These are phyloP conservation scores for Conomelus anceps DNA, from an alignment of 2,888 invertebrate species.

Conservation along the genomic window DNA sequence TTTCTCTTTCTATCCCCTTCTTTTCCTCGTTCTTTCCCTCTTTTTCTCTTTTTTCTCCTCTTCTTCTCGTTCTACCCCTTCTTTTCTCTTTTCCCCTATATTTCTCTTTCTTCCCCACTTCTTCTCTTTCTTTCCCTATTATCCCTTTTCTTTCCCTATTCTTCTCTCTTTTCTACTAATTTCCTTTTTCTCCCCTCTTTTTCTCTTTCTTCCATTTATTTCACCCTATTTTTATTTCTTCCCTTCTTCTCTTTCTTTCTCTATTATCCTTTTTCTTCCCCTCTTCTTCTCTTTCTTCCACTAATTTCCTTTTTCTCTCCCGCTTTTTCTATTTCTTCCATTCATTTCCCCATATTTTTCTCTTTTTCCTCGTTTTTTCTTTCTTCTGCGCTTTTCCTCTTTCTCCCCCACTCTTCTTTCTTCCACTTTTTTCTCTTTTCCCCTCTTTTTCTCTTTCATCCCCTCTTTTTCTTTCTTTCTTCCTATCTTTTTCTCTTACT, in stretches of 20 bases:
- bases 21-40: neutral
- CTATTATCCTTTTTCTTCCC: neutral
- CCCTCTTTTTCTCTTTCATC: neutral
- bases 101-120: neutral
- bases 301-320: neutral
- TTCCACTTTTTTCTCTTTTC: neutral
- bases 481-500: too few relatives aligned
- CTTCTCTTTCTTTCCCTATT: neutral
- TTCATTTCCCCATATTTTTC: neutral
- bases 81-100: too few relatives aligned
- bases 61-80: neutral
- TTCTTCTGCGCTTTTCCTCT: neutral
- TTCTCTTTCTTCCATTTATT: neutral
- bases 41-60: neutral
- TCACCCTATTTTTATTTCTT: neutral
- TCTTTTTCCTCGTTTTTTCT: neutral
- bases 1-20: neutral
- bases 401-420: neutral
- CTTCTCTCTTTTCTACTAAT: neutral
- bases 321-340: neutral
- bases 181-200: neutral
- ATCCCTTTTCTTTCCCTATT: neutral
- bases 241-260: neutral
- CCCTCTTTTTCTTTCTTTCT: neutral
- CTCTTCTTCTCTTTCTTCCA: neutral